Evolutionary conservation across 2,888 invertebrate genomes (phyloP).

Genomic region (Sesamia inferens): DNA sequence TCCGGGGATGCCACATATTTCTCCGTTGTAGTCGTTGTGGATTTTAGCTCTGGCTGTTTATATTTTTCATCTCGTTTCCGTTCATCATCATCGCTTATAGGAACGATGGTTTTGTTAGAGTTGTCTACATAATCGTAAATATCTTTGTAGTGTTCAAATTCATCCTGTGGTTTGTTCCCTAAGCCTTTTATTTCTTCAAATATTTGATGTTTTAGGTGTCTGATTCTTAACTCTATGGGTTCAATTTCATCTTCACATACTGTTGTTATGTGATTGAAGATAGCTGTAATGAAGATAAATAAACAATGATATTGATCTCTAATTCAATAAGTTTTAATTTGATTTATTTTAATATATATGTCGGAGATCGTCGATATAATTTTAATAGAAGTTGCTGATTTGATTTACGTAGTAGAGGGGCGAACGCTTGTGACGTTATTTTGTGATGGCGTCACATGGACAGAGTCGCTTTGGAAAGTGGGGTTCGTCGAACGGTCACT

Average conservation of each 20-base stretch:
- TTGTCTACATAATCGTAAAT: constrained; percentile 60
- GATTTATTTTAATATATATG: background rate
- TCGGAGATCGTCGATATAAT: too few species aligned
- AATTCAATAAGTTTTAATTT: background rate
- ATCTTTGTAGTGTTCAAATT: constrained; percentile 11
- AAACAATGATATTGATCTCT: background rate
- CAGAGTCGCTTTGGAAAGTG: too few species aligned
- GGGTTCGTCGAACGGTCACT: too few species aligned
- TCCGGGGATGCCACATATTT: background rate
- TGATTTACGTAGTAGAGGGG: too few species aligned
- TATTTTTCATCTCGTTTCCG: constrained; percentile 56
- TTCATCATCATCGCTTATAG: constrained; percentile 62
- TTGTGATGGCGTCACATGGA: too few species aligned
- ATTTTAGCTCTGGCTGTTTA: constrained; percentile 52
- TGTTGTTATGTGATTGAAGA: background rate
- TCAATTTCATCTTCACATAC: constrained; percentile 13
- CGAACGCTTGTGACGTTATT: too few species aligned
- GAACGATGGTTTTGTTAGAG: constrained; percentile 49
- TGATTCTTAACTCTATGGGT: constrained; percentile 50
- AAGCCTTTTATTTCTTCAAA: background rate
- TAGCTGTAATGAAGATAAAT: constrained; percentile 15
- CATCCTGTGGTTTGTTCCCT: background rate
- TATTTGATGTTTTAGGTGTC: constrained; percentile 54
- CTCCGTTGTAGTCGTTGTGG: constrained; percentile 10
- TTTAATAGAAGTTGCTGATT: too few species aligned